Evolutionary conservation across 2,888 invertebrate species (phyloP).

Genomic region (Horisme vitalbata): DNA sequence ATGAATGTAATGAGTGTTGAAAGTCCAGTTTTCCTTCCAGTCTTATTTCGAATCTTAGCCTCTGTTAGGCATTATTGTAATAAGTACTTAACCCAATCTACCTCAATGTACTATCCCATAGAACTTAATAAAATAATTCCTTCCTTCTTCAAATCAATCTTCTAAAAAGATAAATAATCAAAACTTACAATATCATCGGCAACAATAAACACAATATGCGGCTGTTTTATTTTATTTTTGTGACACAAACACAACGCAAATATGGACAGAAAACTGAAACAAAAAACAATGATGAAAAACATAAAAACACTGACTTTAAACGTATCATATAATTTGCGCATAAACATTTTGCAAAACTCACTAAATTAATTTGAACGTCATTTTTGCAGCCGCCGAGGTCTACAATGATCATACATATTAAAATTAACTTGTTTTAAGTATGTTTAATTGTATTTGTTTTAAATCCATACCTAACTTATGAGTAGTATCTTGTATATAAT

Average conservation of each 20-base stretch:
- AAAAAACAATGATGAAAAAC: no score
- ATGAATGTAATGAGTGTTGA: no score
- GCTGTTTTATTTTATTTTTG: slow-evolving; percentile 53
- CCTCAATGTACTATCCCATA: no score
- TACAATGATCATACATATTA: not conserved
- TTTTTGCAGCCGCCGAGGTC: not conserved
- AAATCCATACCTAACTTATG: slow-evolving; percentile 4
- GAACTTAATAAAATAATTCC: no score
- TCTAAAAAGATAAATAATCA: not conserved
- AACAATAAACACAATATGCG: slow-evolving; percentile 88
- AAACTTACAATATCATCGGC: slow-evolving; percentile 90
- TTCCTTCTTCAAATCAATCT: no score
- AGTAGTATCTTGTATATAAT: slow-evolving; percentile 25
- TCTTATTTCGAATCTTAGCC: no score
- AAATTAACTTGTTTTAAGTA: no score
- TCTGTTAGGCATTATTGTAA: no score
- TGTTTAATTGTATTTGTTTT: not conserved
- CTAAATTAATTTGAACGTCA: slow-evolving; percentile 13
- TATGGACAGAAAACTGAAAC: slow-evolving; percentile 27
- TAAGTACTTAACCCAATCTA: no score
- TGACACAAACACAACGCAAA: slow-evolving; percentile 26
- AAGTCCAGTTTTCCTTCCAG: no score
- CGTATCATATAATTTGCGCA: no score
- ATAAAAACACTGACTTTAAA: no score
- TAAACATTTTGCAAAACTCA: slow-evolving; percentile 1